phyloP scores from a whole-genome alignment of 2,113 vertebrate genomes.

The Todiramphus saurophagus region DNA sequence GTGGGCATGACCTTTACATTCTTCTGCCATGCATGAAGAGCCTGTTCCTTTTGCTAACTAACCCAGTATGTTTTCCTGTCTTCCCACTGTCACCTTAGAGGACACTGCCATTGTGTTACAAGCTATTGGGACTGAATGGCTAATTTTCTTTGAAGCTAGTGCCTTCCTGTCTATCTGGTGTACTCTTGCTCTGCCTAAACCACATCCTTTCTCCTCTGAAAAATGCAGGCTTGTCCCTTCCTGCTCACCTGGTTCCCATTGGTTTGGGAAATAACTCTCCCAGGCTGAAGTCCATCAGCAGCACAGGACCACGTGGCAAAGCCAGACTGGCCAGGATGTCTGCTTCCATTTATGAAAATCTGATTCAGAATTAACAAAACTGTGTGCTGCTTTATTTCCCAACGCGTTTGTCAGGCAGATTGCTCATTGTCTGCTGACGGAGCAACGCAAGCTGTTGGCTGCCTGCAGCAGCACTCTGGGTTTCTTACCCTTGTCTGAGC shows the following conservation, averaged over 20 bases:
- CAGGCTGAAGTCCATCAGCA: neutral
- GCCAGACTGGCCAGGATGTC: neutral
- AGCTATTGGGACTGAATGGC: neutral
- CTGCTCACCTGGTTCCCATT: neutral
- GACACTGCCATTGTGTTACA: neutral
- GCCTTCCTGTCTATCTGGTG: neutral
- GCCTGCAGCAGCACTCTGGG: neutral
- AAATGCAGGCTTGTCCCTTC: neutral
- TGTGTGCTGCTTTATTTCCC: neutral
- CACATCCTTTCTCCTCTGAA: neutral
- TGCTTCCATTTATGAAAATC: conserved; percentile 1
- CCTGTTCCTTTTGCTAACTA: neutral
- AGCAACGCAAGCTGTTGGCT: neutral
- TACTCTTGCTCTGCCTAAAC: neutral
- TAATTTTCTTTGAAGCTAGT: neutral
- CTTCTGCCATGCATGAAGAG: neutral
- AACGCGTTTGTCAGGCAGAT: accelerated
- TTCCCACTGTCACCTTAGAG: neutral
- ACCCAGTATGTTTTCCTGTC: neutral
- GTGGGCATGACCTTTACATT: neutral
- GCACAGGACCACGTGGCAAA: neutral
- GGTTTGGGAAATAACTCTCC: neutral
- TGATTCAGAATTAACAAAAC: neutral
- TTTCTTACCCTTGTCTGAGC: neutral
- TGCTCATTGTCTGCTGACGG: neutral